Percentiles rank a stretch among this genome's conserved stretches.
Conservation (phyloP, 2,888 invertebrate genomes). For the Cryptus viduatorius region DNA sequence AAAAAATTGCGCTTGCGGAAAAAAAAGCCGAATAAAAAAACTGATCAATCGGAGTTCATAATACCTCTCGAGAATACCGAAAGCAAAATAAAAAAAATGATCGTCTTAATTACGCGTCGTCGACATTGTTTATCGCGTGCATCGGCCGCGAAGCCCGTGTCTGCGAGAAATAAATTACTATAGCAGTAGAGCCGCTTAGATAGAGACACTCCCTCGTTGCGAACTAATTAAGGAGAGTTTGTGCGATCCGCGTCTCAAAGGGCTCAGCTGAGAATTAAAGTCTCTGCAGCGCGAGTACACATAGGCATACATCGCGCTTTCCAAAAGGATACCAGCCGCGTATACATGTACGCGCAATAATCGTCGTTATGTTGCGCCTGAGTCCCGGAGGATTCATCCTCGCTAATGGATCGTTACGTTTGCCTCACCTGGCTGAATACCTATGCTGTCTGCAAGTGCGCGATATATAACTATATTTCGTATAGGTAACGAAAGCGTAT, state of each 20-base stretch:
- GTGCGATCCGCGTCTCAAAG: slow-evolving; percentile 5
- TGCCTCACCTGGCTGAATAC: slow-evolving; percentile 20
- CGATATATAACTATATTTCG: background rate
- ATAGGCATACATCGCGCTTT: background rate
- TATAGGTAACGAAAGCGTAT: slow-evolving; percentile 9
- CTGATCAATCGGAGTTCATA: too few relatives aligned
- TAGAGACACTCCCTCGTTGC: background rate
- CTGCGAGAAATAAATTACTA: background rate
- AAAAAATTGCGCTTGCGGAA: background rate
- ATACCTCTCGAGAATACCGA: too few relatives aligned
- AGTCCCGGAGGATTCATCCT: background rate
- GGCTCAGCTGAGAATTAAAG: background rate
- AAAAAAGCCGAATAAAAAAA: background rate
- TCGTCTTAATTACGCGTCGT: background rate
- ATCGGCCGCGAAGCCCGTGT: background rate
- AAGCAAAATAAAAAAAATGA: background rate
- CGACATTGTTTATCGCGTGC: background rate
- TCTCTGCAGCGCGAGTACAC: background rate
- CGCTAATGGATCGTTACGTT: slow-evolving; percentile 32
- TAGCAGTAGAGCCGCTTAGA: background rate
- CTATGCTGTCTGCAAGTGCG: background rate
- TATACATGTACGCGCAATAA: slow-evolving; percentile 25
- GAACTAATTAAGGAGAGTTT: background rate
- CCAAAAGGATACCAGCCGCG: background rate
- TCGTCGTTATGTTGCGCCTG: slow-evolving; percentile 8